These are phyloP conservation scores for Bucorvus abyssinicus DNA, from an alignment of 2,797 vertebrate species.

Conservation along the genomic window DNA sequence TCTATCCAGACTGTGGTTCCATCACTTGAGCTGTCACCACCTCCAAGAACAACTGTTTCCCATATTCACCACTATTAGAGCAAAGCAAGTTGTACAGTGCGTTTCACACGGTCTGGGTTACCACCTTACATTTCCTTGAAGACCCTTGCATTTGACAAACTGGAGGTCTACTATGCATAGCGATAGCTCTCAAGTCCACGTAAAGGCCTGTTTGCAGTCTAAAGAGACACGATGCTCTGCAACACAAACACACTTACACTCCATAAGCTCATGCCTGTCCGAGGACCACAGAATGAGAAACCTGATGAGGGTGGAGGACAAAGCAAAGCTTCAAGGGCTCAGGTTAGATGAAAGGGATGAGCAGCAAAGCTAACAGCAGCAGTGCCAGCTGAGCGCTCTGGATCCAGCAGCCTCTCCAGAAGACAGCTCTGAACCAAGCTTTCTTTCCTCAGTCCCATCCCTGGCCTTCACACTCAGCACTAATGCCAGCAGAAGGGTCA, in stretches of 20 bases:
- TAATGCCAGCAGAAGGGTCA: neutral
- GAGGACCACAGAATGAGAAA: neutral
- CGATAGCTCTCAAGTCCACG: neutral
- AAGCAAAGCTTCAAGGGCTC: neutral
- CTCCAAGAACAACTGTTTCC: accelerated
- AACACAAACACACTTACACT: accelerated
- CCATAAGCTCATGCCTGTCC: neutral
- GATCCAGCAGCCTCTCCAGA: neutral
- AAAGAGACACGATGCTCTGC: neutral
- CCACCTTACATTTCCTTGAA: neutral
- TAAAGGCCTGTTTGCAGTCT: neutral
- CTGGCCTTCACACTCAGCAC: too few species aligned
- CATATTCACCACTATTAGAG: neutral
- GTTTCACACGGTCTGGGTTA: neutral
- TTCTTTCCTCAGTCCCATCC: neutral
- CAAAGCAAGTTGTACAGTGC: neutral
- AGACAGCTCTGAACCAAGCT: neutral
- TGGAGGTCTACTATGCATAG: neutral
- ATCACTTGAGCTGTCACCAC: neutral
- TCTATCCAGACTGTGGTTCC: neutral
- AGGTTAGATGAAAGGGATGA: neutral
- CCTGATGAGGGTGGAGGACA: neutral
- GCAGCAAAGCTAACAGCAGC: neutral
- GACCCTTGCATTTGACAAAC: neutral
- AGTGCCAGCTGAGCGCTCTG: neutral